Evolutionary conservation across 2,113 vertebrate species (phyloP), one percentile per base, ranked within the genome.

Genomic region (Ceyx cyanopectus): DNA sequence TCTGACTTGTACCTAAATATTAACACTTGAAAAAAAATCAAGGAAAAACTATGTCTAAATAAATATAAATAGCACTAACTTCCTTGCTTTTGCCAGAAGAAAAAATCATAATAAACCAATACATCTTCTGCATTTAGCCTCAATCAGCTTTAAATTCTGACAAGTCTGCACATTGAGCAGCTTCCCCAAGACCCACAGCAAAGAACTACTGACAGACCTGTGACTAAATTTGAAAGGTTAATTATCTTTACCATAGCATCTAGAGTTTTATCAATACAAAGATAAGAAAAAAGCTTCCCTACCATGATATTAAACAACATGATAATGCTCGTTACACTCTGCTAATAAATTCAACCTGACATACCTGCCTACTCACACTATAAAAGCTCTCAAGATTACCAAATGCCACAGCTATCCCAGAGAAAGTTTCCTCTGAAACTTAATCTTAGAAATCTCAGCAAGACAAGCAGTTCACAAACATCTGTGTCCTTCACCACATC

Each of bases 381-480:
- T 17, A 75, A 48, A 63, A 77, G n/a, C 46, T 62, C 63, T 34
- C 9, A 45, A 30, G 41, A 68, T 60, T 54, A 75, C 56, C 48
- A 69, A 82, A 66, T 1, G 0, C 37, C 57, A 81, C 26, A 62
- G 29, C 10, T 74, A 50, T 27, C 43, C 72, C 32, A 7, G 40
- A 57, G 53, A 37, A 74, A 81, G 67, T 37, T 80, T 80, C 43
- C 61, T 60, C 67, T 77, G 26, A 87, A 68, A 68, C 43, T 68
- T 48, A 56, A 57, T 34, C 50, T 83, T 14, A 80, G 56, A 85
- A 89, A 89, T 87, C 86, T 82, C 86, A 92, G 48, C 84, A 93
- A 85, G 46, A 40, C 56, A 91, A 87, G 65, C 40, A 74, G 75
- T 41, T 50, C 40, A 77, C 62, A 81, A 84, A 53, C 15, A 57